These are phyloP conservation scores for Orcinus orca DNA, from an alignment of 2,113 vertebrate species.

Conservation along the genomic window DNA sequence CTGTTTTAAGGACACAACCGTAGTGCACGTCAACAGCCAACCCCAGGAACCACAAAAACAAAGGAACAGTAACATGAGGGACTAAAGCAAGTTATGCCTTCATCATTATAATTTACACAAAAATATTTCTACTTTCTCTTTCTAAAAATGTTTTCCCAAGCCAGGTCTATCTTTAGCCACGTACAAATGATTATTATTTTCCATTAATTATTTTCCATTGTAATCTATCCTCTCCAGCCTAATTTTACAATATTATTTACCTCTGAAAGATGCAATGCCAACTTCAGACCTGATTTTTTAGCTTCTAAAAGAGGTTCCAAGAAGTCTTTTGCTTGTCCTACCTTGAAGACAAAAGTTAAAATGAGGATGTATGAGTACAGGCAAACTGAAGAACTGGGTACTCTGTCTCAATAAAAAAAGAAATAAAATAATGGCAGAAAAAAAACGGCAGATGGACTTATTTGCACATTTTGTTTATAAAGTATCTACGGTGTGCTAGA, in stretches of 20 bases:
- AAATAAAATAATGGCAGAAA: neutral
- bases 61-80: neutral
- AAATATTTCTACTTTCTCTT: neutral
- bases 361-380: conserved; percentile 11
- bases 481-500: neutral
- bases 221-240: neutral
- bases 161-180: conserved; percentile 21
- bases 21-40: neutral
- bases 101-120: conserved; percentile 43
- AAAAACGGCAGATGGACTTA: conserved; percentile 14
- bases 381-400: neutral
- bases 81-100: conserved; percentile 29
- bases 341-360: conserved; percentile 82
- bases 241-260: conserved; percentile 80
- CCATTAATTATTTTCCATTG: conserved; percentile 18
- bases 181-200: conserved; percentile 42
- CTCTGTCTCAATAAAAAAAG: conserved; percentile 11
- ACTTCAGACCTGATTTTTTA: conserved; percentile 91
- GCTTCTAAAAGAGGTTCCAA: conserved; percentile 91
- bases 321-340: conserved; percentile 90
- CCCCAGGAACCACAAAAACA: neutral
- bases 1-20: conserved; percentile 1
- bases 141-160: conserved; percentile 38
- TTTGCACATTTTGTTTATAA: neutral
- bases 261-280: conserved; percentile 95